These are phyloP conservation scores for Melieria picta DNA, from an alignment of 2,888 invertebrate species.

Conservation along the genomic window DNA sequence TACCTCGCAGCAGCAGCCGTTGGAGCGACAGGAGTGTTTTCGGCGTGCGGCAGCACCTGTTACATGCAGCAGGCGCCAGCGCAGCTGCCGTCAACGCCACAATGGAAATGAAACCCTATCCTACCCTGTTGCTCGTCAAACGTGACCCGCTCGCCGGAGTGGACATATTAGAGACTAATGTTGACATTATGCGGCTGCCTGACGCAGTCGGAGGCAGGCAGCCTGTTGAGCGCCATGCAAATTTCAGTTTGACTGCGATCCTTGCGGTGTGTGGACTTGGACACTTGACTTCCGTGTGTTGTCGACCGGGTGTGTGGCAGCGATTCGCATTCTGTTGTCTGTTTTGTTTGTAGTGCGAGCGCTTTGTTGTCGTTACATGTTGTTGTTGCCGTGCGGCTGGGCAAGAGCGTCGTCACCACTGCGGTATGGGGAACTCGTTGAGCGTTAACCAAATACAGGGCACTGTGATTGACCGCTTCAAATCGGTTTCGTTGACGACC, in stretches of 20 bases:
- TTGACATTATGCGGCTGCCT: background rate
- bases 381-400: slow-evolving; percentile 1
- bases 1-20: too few species aligned
- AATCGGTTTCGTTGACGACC: slow-evolving; percentile 57
- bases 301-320: background rate
- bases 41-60: too few species aligned
- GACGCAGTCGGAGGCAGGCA: slow-evolving; percentile 18
- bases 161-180: background rate
- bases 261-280: slow-evolving; percentile 50
- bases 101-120: background rate
- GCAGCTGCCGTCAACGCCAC: too few species aligned
- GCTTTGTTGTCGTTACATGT: background rate
- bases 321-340: background rate
- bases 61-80: too few species aligned
- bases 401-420: background rate
- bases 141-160: background rate
- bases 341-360: slow-evolving; percentile 9
- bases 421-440: slow-evolving; percentile 56
- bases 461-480: slow-evolving; percentile 59
- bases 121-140: background rate
- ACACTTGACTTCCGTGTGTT: slow-evolving; percentile 22
- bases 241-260: slow-evolving; percentile 55
- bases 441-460: slow-evolving; percentile 57
- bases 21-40: too few species aligned
- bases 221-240: slow-evolving; percentile 52